Conservation (phyloP, 2,888 invertebrate species). For the Listrodromus nycthemerus region DNA sequence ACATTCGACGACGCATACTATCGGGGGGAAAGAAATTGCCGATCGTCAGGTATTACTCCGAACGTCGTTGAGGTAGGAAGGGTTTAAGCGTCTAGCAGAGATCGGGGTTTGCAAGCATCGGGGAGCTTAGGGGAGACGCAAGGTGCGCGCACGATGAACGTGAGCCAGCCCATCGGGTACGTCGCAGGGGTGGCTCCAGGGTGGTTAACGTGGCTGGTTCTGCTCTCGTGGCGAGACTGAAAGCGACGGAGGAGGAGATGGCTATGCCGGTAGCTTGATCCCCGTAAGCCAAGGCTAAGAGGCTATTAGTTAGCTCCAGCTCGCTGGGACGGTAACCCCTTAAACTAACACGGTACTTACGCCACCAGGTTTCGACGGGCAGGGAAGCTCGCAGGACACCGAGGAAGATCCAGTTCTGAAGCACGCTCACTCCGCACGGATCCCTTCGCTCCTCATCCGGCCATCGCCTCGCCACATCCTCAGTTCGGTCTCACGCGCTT, state of each 20-base stretch:
- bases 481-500: slow-evolving; percentile 41
- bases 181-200: slow-evolving; percentile 11
- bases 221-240: slow-evolving; percentile 41
- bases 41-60: slow-evolving; percentile 40
- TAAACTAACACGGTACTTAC: slow-evolving; percentile 82
- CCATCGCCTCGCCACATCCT: slow-evolving; percentile 36
- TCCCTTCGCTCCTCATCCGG: slow-evolving; percentile 8
- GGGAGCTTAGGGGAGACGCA: slow-evolving; percentile 72
- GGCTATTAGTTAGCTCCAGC: slow-evolving; percentile 83
- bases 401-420: slow-evolving; percentile 58
- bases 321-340: slow-evolving; percentile 81
- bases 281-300: slow-evolving; percentile 83
- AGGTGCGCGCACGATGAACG: slow-evolving; percentile 44
- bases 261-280: slow-evolving; percentile 79
- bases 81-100: slow-evolving; percentile 41
- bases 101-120: slow-evolving; percentile 76
- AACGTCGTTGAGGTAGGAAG: slow-evolving; percentile 26
- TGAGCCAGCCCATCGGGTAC: slow-evolving; percentile 36
- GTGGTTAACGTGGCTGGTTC: slow-evolving; percentile 47
- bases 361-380: slow-evolving; percentile 72
- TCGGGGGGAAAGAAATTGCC: slow-evolving; percentile 19
- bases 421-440: neutral
- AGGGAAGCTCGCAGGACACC: slow-evolving; percentile 39
- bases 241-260: slow-evolving; percentile 44
- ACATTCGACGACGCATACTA: neutral